These are phyloP conservation scores for Pterois miles DNA, from an alignment of 2,797 vertebrate species.

Conservation along the genomic window DNA sequence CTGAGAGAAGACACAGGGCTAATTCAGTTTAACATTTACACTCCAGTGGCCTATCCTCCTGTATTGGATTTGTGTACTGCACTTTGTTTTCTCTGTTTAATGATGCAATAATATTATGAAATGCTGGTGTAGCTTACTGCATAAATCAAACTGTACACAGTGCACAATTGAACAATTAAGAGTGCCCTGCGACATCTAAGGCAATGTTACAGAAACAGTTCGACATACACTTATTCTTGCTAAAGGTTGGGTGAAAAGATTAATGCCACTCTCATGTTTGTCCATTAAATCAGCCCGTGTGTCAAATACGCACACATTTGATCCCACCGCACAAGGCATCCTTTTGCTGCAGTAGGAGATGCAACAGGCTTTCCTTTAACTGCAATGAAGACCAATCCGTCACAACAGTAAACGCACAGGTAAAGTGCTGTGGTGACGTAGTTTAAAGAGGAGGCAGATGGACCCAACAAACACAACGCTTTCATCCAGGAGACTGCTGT, in stretches of 20 bases:
- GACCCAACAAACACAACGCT: too few species aligned
- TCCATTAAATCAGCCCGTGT: background rate
- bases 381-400: too few species aligned
- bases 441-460: too few species aligned
- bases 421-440: too few species aligned
- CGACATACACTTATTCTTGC: background rate
- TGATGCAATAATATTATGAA: constrained; percentile 32
- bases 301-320: too few species aligned
- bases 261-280: background rate
- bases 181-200: background rate
- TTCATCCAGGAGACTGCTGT: too few species aligned
- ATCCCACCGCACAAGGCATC: too few species aligned
- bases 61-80: constrained; percentile 43
- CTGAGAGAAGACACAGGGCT: constrained; percentile 45
- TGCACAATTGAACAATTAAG: background rate
- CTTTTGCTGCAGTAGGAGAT: too few species aligned
- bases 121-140: constrained; percentile 15
- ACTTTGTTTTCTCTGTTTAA: constrained; percentile 37
- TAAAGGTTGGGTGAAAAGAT: background rate
- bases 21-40: constrained; percentile 63
- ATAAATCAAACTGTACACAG: constrained; percentile 10
- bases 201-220: background rate
- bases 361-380: too few species aligned
- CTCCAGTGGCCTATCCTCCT: constrained; percentile 34
- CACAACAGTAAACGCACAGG: too few species aligned